phyloP scores from a whole-genome alignment of 30 jellyfish, hydroid and myxozoan species.

The Chrysaora quinquecirrha region DNA sequence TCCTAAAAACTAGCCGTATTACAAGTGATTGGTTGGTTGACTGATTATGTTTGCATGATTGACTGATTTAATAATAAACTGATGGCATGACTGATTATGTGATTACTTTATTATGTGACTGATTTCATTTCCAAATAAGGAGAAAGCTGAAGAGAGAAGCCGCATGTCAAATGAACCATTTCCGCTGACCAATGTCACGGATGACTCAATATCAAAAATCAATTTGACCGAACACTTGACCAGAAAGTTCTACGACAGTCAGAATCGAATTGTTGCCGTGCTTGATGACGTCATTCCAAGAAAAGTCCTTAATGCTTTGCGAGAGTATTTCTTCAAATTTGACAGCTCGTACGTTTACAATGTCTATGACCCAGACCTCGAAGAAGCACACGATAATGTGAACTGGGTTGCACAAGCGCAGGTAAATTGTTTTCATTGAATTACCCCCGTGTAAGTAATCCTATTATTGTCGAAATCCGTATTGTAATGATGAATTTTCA shows the following conservation, averaged over 20 bases:
- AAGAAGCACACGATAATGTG: conserved; percentile 72
- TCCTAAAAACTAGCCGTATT: too few species aligned
- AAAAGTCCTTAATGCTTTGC: conserved; percentile 59
- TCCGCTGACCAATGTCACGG: conserved; percentile 38
- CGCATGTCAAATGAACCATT: conserved; percentile 53
- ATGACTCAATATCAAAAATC: conserved; percentile 29
- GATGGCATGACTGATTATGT: too few species aligned
- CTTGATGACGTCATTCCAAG: conserved; percentile 76
- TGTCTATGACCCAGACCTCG: conserved; percentile 63
- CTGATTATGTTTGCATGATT: too few species aligned
- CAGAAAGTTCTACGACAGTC: conserved; percentile 45
- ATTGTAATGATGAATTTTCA: too few species aligned
- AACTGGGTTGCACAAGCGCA: conserved; percentile 67
- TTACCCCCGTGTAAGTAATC: background rate
- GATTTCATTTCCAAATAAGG: too few species aligned
- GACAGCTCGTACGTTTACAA: conserved; percentile 68
- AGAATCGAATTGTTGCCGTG: conserved; percentile 51
- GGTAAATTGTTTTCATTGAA: too few species aligned
- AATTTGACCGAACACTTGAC: conserved; percentile 46
- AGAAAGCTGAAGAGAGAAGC: conserved; percentile 8
- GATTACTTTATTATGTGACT: too few species aligned
- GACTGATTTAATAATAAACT: too few species aligned
- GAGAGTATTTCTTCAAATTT: conserved; percentile 56
- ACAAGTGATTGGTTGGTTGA: too few species aligned
- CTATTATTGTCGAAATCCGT: too few species aligned